These are phyloP conservation scores for Zygaena filipendulae DNA, from an alignment of 2,888 invertebrate genomes.

Conservation along the genomic window DNA sequence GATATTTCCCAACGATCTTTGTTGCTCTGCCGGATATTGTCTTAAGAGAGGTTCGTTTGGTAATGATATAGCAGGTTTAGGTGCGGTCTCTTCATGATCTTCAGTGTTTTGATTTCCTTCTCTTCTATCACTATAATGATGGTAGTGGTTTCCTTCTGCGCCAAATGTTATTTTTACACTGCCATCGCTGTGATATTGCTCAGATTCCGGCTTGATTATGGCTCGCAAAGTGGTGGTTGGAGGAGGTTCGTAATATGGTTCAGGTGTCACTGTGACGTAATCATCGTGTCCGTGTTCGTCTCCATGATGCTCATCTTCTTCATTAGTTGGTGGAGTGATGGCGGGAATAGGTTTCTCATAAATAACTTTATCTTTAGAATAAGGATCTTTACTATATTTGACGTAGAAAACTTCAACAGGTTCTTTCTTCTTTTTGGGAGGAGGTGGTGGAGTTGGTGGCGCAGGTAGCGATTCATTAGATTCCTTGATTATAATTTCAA, in stretches of 20 bases:
- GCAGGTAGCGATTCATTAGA: constrained; percentile 84
- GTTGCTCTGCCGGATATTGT: not conserved
- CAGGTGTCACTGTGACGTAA: constrained; percentile 65
- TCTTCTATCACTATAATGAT: constrained; percentile 43
- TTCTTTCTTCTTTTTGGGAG: constrained; percentile 73
- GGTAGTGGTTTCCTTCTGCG: constrained; percentile 66
- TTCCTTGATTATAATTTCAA: constrained; percentile 92
- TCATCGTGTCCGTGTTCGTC: too few species aligned
- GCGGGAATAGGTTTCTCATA: constrained; percentile 86
- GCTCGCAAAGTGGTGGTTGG: constrained; percentile 84
- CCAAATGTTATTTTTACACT: constrained; percentile 88
- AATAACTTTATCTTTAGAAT: constrained; percentile 76
- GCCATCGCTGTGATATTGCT: constrained; percentile 82
- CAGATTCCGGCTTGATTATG: constrained; percentile 88
- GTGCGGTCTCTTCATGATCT: constrained; percentile 72
- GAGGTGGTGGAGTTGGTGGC: constrained; percentile 64
- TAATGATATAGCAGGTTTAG: constrained; percentile 70
- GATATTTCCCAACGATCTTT: constrained; percentile 27
- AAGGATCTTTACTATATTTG: constrained; percentile 88
- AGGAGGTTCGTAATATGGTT: constrained; percentile 59
- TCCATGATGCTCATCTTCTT: constrained; percentile 70
- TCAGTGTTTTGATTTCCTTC: constrained; percentile 39
- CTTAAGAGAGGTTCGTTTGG: constrained; percentile 32
- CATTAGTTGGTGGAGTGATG: constrained; percentile 75
- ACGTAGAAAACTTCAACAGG: constrained; percentile 93